A percentile compares a stretch with the other conserved stretches of the same genome.
phyloP scores from a whole-genome alignment of 2,113 vertebrate species.

The Oryzias celebensis region DNA sequence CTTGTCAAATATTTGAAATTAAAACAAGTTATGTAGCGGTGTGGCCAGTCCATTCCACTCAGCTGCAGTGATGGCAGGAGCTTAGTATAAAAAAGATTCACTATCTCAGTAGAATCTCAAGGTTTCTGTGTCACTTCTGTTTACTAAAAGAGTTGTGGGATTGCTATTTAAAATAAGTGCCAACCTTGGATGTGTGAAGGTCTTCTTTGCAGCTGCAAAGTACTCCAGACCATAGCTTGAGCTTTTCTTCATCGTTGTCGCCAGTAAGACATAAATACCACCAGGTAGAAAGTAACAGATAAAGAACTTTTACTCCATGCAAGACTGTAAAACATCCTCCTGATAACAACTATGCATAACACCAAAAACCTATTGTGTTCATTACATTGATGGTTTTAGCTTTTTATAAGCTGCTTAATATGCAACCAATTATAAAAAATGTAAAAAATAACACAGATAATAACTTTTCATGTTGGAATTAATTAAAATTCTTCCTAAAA shows the following conservation, averaged over 20 bases:
- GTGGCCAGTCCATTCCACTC: slow-evolving; percentile 2
- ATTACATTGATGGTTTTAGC: too few relatives aligned
- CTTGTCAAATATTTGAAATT: not conserved
- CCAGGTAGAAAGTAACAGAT: not conserved
- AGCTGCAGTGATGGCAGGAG: not conserved
- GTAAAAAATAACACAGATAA: too few relatives aligned
- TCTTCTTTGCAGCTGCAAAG: not conserved
- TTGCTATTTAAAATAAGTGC: slow-evolving; percentile 6
- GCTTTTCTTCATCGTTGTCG: slow-evolving; percentile 5
- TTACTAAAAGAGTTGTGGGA: slow-evolving; percentile 7
- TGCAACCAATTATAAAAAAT: too few relatives aligned
- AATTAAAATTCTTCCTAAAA: too few relatives aligned
- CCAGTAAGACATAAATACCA: not conserved
- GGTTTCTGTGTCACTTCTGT: slow-evolving; percentile 19
- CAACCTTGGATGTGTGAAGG: slow-evolving; percentile 16
- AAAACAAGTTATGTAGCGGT: not conserved
- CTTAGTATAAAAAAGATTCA: slow-evolving; percentile 5
- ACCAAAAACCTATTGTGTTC: too few relatives aligned
- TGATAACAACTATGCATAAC: too few relatives aligned
- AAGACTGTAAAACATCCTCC: too few relatives aligned
- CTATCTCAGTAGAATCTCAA: slow-evolving; percentile 8
- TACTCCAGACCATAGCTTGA: not conserved
- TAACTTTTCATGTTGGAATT: too few relatives aligned
- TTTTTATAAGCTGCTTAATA: too few relatives aligned
- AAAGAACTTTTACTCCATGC: too few relatives aligned